Evolutionary conservation across 2,888 invertebrate species (phyloP).

Genomic region (Adelognathus sp.): DNA sequence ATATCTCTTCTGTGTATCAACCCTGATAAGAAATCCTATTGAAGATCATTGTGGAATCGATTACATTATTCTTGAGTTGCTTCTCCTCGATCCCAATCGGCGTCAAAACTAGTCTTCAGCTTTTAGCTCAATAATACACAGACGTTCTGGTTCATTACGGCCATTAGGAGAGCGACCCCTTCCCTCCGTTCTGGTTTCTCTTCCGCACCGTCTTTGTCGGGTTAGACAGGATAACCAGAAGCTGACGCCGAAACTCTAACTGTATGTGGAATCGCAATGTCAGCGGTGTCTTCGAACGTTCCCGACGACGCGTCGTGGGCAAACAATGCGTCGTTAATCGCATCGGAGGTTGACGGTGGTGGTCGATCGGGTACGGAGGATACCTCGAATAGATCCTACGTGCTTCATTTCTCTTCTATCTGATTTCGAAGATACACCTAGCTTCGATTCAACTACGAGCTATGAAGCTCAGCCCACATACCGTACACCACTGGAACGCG

Average conservation of each 20-base stretch:
- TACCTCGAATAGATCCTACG: constrained; percentile 26
- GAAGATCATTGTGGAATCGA: background rate
- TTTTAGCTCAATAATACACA: background rate
- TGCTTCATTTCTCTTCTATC: constrained; percentile 28
- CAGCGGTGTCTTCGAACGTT: constrained; percentile 50
- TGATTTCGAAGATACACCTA: constrained; percentile 24
- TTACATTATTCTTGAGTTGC: background rate
- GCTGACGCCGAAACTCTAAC: constrained; percentile 34
- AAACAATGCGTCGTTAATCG: constrained; percentile 69
- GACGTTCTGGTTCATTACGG: background rate
- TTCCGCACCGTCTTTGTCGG: background rate
- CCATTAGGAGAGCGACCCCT: background rate
- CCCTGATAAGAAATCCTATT: background rate
- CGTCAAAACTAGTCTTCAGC: background rate
- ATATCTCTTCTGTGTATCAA: background rate
- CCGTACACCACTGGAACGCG: no score
- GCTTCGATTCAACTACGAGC: constrained; percentile 45
- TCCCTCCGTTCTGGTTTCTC: background rate
- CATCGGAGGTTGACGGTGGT: constrained; percentile 48
- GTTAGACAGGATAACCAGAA: constrained; percentile 2
- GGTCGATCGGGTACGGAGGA: constrained; percentile 19
- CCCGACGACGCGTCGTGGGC: constrained; percentile 46
- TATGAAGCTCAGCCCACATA: constrained; percentile 13
- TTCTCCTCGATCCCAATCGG: background rate
- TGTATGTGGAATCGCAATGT: constrained; percentile 44